Percentiles rank a stretch among this genome's conserved stretches.
Evolutionary conservation across 1,140 invertebrate genomes (phyloP).

Genomic region (Mya arenaria): DNA sequence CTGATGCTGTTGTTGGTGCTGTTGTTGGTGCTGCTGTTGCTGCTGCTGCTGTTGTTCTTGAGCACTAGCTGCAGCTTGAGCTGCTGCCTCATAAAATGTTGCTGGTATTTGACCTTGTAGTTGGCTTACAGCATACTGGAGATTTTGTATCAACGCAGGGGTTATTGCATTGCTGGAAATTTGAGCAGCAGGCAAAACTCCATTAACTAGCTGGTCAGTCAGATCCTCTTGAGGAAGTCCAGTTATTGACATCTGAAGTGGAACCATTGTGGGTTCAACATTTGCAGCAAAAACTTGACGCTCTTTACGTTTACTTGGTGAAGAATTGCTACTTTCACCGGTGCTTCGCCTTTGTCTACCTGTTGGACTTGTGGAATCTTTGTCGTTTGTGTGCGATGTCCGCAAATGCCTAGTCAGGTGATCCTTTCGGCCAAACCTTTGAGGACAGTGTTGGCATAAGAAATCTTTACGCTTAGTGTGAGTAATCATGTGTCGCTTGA

Average conservation of each 20-base stretch:
- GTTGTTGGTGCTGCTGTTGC: constrained; percentile 61
- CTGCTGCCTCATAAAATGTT: constrained; percentile 61
- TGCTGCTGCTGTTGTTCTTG: constrained; percentile 65
- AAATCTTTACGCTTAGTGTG: constrained; percentile 90
- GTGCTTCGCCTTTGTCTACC: constrained; percentile 53
- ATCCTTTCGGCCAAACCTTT: constrained; percentile 90
- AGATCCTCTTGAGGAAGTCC: constrained; percentile 24
- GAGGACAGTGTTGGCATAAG: constrained; percentile 89
- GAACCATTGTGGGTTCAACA: constrained; percentile 38
- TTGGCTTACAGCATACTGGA: constrained; percentile 47
- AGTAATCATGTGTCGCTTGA: constrained; percentile 89
- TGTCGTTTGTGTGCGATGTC: constrained; percentile 65
- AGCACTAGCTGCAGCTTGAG: constrained; percentile 46
- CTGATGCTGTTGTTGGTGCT: too few species aligned
- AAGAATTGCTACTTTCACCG: constrained; percentile 45
- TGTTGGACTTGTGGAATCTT: constrained; percentile 63
- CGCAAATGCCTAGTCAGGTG: constrained; percentile 88
- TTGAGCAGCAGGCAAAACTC: constrained; percentile 4
- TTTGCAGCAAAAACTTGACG: not conserved
- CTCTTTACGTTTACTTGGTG: constrained; percentile 36
- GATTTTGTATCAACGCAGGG: constrained; percentile 38
- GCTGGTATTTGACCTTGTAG: constrained; percentile 62
- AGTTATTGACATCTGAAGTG: constrained; percentile 28
- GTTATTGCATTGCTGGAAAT: not conserved
- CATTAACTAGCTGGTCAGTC: constrained; percentile 25